Evolutionary conservation across 2,797 vertebrate genomes (phyloP).

Genomic region (Melopsittacus undulatus): DNA sequence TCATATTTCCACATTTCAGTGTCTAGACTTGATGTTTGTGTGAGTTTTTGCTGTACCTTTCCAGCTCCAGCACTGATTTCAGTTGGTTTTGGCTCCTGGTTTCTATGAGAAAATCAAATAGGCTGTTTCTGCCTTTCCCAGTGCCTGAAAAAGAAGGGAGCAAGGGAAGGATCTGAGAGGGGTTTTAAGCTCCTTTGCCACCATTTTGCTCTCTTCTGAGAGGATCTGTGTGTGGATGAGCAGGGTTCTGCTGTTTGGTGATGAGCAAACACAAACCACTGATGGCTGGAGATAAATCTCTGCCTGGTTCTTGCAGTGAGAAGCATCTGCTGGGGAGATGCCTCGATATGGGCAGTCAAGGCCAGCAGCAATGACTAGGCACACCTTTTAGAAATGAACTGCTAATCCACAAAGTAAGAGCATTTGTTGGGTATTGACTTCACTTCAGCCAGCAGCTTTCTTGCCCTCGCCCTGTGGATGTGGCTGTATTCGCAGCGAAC

Average conservation of each 20-base stretch:
- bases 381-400: neutral
- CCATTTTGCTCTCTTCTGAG: neutral
- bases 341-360: neutral
- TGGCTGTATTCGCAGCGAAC: neutral
- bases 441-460: neutral
- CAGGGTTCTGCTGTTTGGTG: neutral
- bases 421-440: neutral
- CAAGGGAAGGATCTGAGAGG: neutral
- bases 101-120: conserved; percentile 35
- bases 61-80: conserved; percentile 49
- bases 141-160: neutral
- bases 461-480: fast-evolving
- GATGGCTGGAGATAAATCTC: neutral
- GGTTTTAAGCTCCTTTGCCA: neutral
- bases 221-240: neutral
- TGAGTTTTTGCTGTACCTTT: conserved; percentile 66
- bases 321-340: neutral
- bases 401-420: neutral
- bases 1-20: conserved; percentile 66
- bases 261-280: neutral
- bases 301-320: neutral
- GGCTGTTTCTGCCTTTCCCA: conserved; percentile 9
- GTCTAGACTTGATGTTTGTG: conserved; percentile 66
- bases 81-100: conserved; percentile 61
- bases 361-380: neutral